Conservation (phyloP, 2,113 vertebrate species). For the Oncorhynchus kisutch region DNA sequence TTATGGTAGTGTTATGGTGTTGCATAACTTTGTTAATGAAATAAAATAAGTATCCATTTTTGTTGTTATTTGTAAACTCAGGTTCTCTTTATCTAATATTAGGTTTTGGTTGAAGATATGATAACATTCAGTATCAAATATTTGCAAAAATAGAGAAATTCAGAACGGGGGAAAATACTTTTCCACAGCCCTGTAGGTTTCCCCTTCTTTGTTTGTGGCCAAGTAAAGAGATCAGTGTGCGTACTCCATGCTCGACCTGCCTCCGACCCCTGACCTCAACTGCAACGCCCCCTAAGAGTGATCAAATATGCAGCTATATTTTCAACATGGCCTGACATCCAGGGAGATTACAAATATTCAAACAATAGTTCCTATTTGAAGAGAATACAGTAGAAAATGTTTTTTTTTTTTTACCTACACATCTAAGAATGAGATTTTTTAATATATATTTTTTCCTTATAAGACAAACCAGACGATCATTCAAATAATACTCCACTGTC, state of each 20-base stretch:
- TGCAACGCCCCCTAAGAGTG: slow-evolving; percentile 81
- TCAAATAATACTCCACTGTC: slow-evolving; percentile 96
- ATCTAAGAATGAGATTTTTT: slow-evolving; percentile 87
- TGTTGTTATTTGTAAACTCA: no score
- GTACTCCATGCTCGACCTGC: slow-evolving; percentile 17
- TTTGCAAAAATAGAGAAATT: no score
- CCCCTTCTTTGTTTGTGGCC: slow-evolving; percentile 51
- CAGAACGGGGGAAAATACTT: no score
- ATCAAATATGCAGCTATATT: slow-evolving; percentile 94
- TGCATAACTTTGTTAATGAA: no score
- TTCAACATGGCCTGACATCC: slow-evolving; percentile 97
- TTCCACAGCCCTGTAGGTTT: no score
- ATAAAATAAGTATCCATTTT: no score
- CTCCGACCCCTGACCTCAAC: slow-evolving; percentile 47
- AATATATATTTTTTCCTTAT: slow-evolving; percentile 71
- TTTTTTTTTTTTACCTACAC: slow-evolving; percentile 74
- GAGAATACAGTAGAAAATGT: slow-evolving; percentile 82
- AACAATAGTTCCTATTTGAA: slow-evolving; percentile 99
- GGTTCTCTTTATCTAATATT: no score
- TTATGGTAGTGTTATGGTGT: no score
- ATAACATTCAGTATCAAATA: no score
- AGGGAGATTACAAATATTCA: slow-evolving; percentile 98
- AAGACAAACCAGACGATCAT: slow-evolving; percentile 98
- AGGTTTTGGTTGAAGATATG: no score
- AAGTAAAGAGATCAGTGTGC: slow-evolving; percentile 33